Conservation (phyloP, 2,113 vertebrate species). For the Paracanthobrama guichenoti region DNA sequence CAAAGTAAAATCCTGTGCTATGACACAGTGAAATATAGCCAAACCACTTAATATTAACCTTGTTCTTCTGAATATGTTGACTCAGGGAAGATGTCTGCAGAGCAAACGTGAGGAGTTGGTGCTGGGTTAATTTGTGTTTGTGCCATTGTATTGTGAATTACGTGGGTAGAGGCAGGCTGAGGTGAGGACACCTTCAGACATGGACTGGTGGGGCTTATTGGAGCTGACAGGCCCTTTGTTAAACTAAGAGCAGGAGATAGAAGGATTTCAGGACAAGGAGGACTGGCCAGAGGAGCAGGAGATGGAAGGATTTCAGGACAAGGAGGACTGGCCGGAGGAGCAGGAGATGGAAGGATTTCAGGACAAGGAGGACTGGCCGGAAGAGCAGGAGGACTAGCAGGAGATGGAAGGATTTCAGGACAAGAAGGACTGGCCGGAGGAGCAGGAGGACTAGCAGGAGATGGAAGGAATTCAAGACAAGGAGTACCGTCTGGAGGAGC, state of each 20-base stretch:
- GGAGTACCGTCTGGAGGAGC: too few species aligned
- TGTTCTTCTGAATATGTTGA: not conserved
- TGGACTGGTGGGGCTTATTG: not conserved
- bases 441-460: too few species aligned
- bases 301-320: not conserved
- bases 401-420: too few species aligned
- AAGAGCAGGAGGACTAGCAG: too few species aligned
- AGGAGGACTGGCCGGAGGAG: too few species aligned
- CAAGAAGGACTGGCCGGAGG: too few species aligned
- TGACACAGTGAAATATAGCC: too few species aligned
- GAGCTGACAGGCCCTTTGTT: not conserved
- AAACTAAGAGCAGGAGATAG: too few species aligned
- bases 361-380: not conserved
- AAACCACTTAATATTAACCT: not conserved
- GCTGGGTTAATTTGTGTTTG: not conserved
- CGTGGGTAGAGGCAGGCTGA: not conserved
- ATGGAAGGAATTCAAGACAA: not conserved
- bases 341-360: not conserved
- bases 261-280: too few species aligned
- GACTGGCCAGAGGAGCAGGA: too few species aligned
- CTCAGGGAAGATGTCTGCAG: not conserved
- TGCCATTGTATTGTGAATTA: not conserved
- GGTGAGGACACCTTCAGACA: conserved; percentile 1
- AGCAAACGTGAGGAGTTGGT: not conserved
- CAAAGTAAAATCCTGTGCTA: too few species aligned